Base-by-base conservation (phyloP, 2,113 vertebrate genomes). In the Cebidichthys violaceus region DNA sequence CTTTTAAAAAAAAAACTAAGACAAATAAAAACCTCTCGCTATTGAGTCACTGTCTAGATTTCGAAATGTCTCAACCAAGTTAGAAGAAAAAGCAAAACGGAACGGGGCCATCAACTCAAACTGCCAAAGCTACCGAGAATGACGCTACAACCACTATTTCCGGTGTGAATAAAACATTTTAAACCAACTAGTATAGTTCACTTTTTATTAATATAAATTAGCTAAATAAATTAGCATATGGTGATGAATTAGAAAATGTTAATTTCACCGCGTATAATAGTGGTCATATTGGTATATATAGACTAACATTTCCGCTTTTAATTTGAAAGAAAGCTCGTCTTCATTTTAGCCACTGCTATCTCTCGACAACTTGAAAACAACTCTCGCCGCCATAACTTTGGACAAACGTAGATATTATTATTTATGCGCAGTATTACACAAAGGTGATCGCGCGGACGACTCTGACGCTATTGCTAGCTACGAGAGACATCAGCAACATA, bases 331-430 rank as follows among this genome's bases (percentile, higher is more conserved):
- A 29, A 9, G 2, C 27, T 4, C 6, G 1, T 10, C 27, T 43
- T 22, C n/a, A 0, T 0, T 2, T 6, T 10, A 0, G 24, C 7
- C 4, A 0, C 5, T 31, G 29, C 29, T 33, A 0, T 8, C 2
- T 65, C 5, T 11, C 39, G 33, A 22, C n/a, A 60, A 47, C 18
- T 75, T 75, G 9, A 35, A 35, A 50, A 29, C 8, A 18, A 54
- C 6, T 22, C 24, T 54, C 35, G 39, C 29, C 72, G 77, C 81
- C 76, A 52, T 80, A 71, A 72, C 37, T 61, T 24, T 10, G 37
- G 1, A 47, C 29, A n/a, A 10, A 29, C n/a, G 9, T 37, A 11
- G 14, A 39, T 9, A 24, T 14, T 11, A 13, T 3, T 7, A 2
- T 22, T 3, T 47, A 18, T 55, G 15, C 0, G 0, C n/a, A 43